A percentile compares a stretch with the other conserved stretches of the same genome.
phyloP scores from a whole-genome alignment of 2,888 invertebrate species.

The Eristalis intricaria region DNA sequence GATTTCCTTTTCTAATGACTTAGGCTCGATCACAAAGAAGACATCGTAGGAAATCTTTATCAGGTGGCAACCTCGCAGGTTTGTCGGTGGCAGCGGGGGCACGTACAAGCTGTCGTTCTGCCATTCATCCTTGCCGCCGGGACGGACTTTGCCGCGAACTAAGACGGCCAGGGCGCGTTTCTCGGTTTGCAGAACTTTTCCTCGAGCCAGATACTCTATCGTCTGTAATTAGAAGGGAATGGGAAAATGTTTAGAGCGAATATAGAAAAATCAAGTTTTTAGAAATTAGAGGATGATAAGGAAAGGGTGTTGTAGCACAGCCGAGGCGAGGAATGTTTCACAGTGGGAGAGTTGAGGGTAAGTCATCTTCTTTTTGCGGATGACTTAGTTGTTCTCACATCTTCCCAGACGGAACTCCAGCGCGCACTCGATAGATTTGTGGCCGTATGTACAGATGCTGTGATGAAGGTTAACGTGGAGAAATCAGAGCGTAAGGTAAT shows the following conservation, averaged over 20 bases:
- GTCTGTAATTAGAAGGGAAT: constrained; percentile 83
- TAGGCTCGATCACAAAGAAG: constrained; percentile 94
- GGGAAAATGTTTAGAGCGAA: not conserved
- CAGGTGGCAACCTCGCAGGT: constrained; percentile 95
- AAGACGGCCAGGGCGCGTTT: constrained; percentile 91
- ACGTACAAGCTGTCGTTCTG: constrained; percentile 94
- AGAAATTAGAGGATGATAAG: too few relatives aligned
- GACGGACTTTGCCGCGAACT: constrained; percentile 89
- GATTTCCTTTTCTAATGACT: constrained; percentile 94
- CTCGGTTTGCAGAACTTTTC: constrained; percentile 93
- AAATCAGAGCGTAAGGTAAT: too few relatives aligned
- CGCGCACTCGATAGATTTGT: too few relatives aligned
- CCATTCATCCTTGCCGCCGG: constrained; percentile 92
- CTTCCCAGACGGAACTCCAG: too few relatives aligned
- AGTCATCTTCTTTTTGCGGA: too few relatives aligned
- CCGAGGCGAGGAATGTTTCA: too few relatives aligned
- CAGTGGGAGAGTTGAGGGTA: too few relatives aligned
- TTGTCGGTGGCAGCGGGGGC: constrained; percentile 96
- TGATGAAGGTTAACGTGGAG: too few relatives aligned
- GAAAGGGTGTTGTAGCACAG: too few relatives aligned
- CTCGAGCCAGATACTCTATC: constrained; percentile 93
- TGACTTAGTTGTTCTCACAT: too few relatives aligned
- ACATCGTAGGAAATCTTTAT: constrained; percentile 97
- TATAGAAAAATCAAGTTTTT: not conserved
- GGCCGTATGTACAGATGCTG: too few relatives aligned